These are phyloP conservation scores for Drosophila multiciliata DNA, from an alignment of 2,888 invertebrate species.

Conservation along the genomic window DNA sequence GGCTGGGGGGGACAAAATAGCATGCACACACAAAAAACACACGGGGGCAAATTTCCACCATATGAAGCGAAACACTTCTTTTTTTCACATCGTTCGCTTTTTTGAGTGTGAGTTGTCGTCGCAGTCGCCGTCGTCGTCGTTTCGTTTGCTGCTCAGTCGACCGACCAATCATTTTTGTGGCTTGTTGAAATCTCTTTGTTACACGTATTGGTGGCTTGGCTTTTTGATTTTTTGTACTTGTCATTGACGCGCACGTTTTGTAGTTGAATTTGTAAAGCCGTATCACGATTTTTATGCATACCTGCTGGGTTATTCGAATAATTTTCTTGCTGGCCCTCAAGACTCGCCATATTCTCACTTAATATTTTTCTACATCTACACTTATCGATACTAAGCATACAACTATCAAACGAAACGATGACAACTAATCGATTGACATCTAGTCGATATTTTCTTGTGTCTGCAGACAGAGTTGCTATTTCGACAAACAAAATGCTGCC, in stretches of 20 bases:
- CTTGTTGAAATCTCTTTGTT: constrained; percentile 45
- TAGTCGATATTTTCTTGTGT: constrained; percentile 17
- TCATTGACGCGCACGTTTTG: constrained; percentile 30
- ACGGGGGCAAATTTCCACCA: constrained; percentile 77
- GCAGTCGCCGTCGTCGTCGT: constrained; percentile 34
- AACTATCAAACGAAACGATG: constrained; percentile 47
- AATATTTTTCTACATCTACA: constrained; percentile 67
- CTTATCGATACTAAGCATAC: constrained; percentile 57
- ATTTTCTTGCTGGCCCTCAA: constrained; percentile 85
- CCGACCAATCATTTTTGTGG: constrained; percentile 70
- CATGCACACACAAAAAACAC: constrained; percentile 55
- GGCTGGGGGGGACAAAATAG: constrained; percentile 37
- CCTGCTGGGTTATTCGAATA: constrained; percentile 84
- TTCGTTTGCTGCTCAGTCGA: constrained; percentile 72
- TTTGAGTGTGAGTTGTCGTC: constrained; percentile 71
- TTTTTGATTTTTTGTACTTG: constrained; percentile 44
- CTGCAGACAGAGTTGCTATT: constrained; percentile 4
- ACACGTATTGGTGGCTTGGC: constrained; percentile 18
- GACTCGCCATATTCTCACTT: constrained; percentile 85
- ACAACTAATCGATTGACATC: constrained; percentile 14
- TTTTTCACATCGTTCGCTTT: constrained; percentile 70
- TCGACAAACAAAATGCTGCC: constrained; percentile 16
- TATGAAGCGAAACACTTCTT: constrained; percentile 73
- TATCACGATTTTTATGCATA: constrained; percentile 77
- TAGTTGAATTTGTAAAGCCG: constrained; percentile 36